Percentiles rank a stretch among this genome's conserved stretches.
These are phyloP conservation scores for Drosophila orena DNA, from an alignment of 1,140 invertebrate species.

Conservation along the genomic window DNA sequence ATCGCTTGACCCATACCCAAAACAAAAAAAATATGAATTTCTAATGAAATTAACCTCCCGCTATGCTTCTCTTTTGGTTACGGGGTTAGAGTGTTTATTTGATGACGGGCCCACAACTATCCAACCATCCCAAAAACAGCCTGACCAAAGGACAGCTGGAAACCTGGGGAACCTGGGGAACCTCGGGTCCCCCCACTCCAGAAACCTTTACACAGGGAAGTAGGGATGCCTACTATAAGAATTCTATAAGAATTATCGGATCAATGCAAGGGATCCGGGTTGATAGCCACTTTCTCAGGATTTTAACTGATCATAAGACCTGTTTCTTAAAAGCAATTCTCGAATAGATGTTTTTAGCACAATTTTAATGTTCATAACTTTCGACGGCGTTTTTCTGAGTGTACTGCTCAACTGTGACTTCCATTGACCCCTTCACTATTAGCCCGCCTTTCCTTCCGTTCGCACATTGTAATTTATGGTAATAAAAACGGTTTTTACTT, in stretches of 20 bases:
- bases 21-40: slow-evolving; percentile 77
- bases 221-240: not conserved
- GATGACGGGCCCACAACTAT: slow-evolving; percentile 66
- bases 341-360: too few species aligned
- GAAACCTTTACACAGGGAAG: slow-evolving; percentile 3
- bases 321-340: too few species aligned
- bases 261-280: too few species aligned
- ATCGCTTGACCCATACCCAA: slow-evolving; percentile 21
- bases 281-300: too few species aligned
- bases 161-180: not conserved
- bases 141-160: slow-evolving; percentile 42
- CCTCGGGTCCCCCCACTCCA: not conserved
- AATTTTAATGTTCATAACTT: not conserved
- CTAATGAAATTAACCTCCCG: slow-evolving; percentile 78
- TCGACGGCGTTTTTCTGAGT: not conserved
- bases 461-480: slow-evolving; percentile 82
- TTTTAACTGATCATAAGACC: too few species aligned
- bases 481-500: slow-evolving; percentile 74
- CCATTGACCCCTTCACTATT: slow-evolving; percentile 39
- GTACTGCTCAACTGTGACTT: not conserved
- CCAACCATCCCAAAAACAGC: slow-evolving; percentile 21
- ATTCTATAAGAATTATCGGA: not conserved
- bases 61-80: slow-evolving; percentile 6
- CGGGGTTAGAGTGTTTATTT: slow-evolving; percentile 68
- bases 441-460: slow-evolving; percentile 46